Evolutionary conservation across 35 echinoderm and acorn worm species (phyloP), one percentile per base, ranked within the genome.

Genomic region (Anneissia japonica): DNA sequence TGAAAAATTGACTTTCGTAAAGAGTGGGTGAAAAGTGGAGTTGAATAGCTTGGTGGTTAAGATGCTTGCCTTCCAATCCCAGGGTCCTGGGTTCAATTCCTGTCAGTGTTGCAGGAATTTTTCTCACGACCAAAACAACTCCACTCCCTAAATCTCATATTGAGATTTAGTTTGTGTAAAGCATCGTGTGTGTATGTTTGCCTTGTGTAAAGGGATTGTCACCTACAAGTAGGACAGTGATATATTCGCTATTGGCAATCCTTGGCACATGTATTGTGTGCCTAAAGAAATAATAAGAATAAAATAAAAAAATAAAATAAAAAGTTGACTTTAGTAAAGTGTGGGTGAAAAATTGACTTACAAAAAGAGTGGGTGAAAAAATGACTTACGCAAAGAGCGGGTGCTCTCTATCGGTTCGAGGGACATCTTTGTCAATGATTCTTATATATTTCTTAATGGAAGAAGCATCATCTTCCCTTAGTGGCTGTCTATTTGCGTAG

Each of bases 391-490:
- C 91, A 40, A 99, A 99, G 75, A 86, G 89, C 31, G 77, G 75
- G 1, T 91, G 72, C 84, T 99, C 96, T 76, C 96, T 82, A 76
- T 99, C 96, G 39, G 96, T 99, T 37, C 96, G 76, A 16, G 96
- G 96, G 9, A 99, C 96, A 85, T 99, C 96, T 89, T 97, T 99
- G 87, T 99, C 96, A 72, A 99, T 99, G 35, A 99, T 93, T 81
- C 89, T 79, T 38, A 99, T 64, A 28, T 81, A 90, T 80, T 97
- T 97, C 81, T 88, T 93, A 0, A 97, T 84, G 26, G 32, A 26
- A 4, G 90, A 82, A 26, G 89, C 16, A 82, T 91, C 87, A n/a
- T 86, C 75, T n/a, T n/a, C n/a, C 29, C 93, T 85, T 56, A 97
- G 73, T 33, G 90, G 90, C 46, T 97, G 81, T 75, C 87, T 87